phyloP scores from a whole-genome alignment of 1,140 invertebrate genomes.

The Sinonovacula constricta region DNA sequence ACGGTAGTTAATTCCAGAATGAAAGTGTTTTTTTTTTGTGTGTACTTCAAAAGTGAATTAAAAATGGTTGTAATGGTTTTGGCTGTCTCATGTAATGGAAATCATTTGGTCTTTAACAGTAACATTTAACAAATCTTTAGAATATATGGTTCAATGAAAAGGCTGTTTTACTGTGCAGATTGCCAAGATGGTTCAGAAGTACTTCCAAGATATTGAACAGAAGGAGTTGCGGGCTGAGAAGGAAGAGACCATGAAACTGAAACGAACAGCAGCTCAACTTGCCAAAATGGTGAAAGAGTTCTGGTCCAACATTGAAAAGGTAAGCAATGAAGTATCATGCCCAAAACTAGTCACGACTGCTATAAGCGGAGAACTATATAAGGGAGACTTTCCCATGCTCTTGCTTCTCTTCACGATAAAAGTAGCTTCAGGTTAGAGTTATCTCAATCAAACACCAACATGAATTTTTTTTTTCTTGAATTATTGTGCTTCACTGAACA shows the following conservation, averaged over 20 bases:
- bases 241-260: constrained; percentile 91
- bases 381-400: not conserved
- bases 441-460: too few species aligned
- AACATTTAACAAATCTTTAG: not conserved
- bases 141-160: not conserved
- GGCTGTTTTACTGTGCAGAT: constrained; percentile 73
- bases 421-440: too few species aligned
- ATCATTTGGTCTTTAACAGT: not conserved
- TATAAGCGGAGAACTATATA: not conserved
- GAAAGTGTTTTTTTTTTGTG: not conserved
- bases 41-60: not conserved
- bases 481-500: too few species aligned
- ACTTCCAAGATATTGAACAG: constrained; percentile 95
- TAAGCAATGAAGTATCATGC: constrained; percentile 66
- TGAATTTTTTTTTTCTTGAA: too few species aligned
- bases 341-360: too few species aligned
- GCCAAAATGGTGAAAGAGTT: constrained; percentile 97
- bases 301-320: constrained; percentile 98
- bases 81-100: too few species aligned
- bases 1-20: not conserved
- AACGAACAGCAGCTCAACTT: constrained; percentile 91
- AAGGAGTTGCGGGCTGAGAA: constrained; percentile 94
- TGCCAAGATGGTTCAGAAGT: constrained; percentile 92
- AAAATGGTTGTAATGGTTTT: not conserved
- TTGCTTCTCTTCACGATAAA: not conserved